Evolutionary conservation across 2,797 vertebrate species (phyloP), one percentile per base, ranked within the genome.

Genomic region (Astyanax mexicanus): DNA sequence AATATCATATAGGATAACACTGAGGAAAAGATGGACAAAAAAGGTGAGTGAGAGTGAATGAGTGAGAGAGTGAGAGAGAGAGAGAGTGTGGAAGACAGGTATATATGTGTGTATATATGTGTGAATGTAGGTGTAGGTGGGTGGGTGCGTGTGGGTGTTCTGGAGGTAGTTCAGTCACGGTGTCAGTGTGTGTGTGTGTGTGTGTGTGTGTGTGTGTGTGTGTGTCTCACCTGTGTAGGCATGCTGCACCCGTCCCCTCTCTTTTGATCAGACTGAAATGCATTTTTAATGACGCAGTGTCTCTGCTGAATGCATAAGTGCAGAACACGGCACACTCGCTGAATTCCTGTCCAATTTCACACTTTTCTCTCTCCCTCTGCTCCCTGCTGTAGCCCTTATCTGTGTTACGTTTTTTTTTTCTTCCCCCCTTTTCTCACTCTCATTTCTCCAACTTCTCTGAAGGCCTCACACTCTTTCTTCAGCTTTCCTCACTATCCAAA

Each of bases 281-380:
- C 83, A 85, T 93, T 88, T 94, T 93, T 91, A 89, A 95, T 92
- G 90, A 87, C 83, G 80, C 87, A 54, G 68, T 84, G 84, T 86
- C 87, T 83, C 81, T 78, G 40, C 81, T 81, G 84, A 66, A 64
- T 35, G 82, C 86, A 85, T 78, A 82, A 90, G 72, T 86, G 82
- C 85, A 79, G 87, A 90, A 85, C 86, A 75, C 47, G 25, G 72
- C 52, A 55, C 74, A 82, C 79, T 78, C 11, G 25, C 72, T 84
- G 73, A 86, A 87, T 87, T 89, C 85, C 80, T 85, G 87, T 88
- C 81, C 82, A 87, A 77, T 88, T 85, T 80, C 76, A 81, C 84
- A 87, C 64, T 44, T 86, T 86, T 87, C 77, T 78, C 69, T 84
- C 84, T 83, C 78, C 81, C 54, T 62, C 10, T 64, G 60, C 38